phyloP scores from a whole-genome alignment of 2,113 vertebrate genomes.

The Phylloscopus whistleri region DNA sequence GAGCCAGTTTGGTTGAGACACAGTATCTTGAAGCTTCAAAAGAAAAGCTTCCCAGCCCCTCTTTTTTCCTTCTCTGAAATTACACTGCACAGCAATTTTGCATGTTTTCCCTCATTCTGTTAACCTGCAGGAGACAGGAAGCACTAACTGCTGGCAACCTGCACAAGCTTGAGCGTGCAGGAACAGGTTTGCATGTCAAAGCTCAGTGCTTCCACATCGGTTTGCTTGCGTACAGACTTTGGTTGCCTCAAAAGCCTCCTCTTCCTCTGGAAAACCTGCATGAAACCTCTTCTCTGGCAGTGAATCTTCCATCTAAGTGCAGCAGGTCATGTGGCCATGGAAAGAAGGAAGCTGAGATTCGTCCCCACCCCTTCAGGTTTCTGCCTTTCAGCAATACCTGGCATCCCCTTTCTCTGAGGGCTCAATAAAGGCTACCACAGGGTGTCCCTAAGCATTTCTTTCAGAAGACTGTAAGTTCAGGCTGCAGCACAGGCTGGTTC shows the following conservation, averaged over 20 bases:
- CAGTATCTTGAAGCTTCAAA: not conserved
- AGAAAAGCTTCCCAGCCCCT: not conserved
- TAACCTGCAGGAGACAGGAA: not conserved
- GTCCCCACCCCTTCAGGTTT: not conserved
- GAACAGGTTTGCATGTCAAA: not conserved
- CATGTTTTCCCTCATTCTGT: not conserved
- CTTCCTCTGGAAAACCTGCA: not conserved
- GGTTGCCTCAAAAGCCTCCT: not conserved
- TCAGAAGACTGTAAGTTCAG: not conserved
- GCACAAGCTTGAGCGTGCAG: not conserved
- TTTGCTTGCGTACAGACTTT: not conserved
- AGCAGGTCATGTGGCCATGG: fast-evolving
- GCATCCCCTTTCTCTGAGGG: not conserved
- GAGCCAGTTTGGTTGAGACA: not conserved
- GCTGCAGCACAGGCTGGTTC: not conserved
- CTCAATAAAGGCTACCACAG: not conserved
- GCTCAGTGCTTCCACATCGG: not conserved
- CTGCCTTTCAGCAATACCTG: not conserved
- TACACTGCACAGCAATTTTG: not conserved
- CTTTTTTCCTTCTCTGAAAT: not conserved
- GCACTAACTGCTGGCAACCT: not conserved
- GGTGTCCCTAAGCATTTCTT: not conserved
- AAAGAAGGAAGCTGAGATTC: not conserved
- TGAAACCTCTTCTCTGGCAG: not conserved
- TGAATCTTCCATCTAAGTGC: not conserved